Conservation (phyloP, 2,888 invertebrate genomes). For the Perithous albicinctus region DNA sequence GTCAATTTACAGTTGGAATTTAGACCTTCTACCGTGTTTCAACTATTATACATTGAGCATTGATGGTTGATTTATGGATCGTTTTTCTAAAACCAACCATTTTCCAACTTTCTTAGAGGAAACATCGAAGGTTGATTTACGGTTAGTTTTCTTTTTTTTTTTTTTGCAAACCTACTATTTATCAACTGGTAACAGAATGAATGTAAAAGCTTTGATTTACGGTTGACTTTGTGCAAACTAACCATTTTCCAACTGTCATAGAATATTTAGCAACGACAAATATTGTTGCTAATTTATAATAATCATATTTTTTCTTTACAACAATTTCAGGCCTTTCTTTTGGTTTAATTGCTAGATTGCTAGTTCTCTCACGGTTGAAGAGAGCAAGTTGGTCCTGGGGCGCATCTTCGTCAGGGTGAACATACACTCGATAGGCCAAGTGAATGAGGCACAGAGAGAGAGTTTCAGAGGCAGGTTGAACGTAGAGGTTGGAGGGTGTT, state of each 20-base stretch:
- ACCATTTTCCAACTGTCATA: too few species aligned
- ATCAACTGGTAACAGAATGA: not conserved
- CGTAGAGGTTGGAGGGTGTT: conserved; percentile 54
- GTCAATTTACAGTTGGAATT: too few species aligned
- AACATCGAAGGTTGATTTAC: too few species aligned
- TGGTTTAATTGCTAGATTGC: not conserved
- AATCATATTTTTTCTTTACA: not conserved
- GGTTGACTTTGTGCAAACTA: too few species aligned
- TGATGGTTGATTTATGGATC: too few species aligned
- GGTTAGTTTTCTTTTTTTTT: too few species aligned
- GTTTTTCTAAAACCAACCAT: too few species aligned
- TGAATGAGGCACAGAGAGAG: not conserved
- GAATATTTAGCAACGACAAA: not conserved
- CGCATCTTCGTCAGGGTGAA: conserved; percentile 64
- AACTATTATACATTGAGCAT: too few species aligned
- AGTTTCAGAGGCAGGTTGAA: conserved; percentile 45
- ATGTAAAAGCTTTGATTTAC: not conserved
- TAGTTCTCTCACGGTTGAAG: conserved; percentile 34
- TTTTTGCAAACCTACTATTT: too few species aligned
- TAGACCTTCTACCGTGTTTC: too few species aligned
- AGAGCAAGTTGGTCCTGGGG: conserved; percentile 56
- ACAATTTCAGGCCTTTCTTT: too few species aligned
- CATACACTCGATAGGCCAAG: conserved; percentile 76
- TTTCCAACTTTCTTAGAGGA: too few species aligned
- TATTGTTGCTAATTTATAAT: not conserved